Percentiles rank a stretch among this genome's conserved stretches.
Conservation (phyloP, 2,888 invertebrate species). For the Xestia xanthographa region DNA sequence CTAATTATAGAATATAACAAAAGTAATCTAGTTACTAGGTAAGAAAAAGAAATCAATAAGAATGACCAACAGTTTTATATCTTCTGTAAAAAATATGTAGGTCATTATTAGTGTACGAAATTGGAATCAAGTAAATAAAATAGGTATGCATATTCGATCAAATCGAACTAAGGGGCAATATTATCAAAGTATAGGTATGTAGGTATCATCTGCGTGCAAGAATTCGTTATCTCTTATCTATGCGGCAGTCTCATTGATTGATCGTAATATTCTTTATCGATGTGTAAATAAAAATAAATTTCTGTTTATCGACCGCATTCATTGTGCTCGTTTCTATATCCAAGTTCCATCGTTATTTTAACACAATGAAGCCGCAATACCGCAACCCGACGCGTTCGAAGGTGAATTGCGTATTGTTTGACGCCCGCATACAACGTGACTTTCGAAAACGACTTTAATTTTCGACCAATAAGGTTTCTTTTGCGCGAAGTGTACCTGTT, state of each 20-base stretch:
- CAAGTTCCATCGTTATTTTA: slow-evolving; percentile 87
- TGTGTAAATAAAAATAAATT: slow-evolving; percentile 78
- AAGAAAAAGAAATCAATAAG: slow-evolving; percentile 6
- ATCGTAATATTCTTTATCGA: slow-evolving; percentile 70
- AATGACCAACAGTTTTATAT: slow-evolving; percentile 25
- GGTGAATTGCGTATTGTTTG: slow-evolving; percentile 91
- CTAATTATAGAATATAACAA: slow-evolving; percentile 27
- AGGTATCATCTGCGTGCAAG: slow-evolving; percentile 31
- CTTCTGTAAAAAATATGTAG: slow-evolving; percentile 25
- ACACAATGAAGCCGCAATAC: slow-evolving; percentile 90
- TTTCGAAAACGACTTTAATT: slow-evolving; percentile 88
- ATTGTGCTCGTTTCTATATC: slow-evolving; percentile 84
- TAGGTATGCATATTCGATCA: slow-evolving; percentile 1
- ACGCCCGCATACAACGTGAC: slow-evolving; percentile 87
- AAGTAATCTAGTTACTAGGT: slow-evolving; percentile 3
- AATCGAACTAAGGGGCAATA: slow-evolving; percentile 4
- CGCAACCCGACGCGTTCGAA: slow-evolving; percentile 90
- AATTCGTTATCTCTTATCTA: slow-evolving; percentile 51
- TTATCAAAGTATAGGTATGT: slow-evolving; percentile 21
- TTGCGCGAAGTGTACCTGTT: slow-evolving; percentile 75
- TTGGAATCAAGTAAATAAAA: slow-evolving; percentile 7
- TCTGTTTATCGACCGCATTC: slow-evolving; percentile 82
- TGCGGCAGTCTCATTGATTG: slow-evolving; percentile 60
- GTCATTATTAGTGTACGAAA: slow-evolving; percentile 27
- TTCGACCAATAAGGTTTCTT: slow-evolving; percentile 87